Evolutionary conservation across 2,888 invertebrate genomes (phyloP).

Genomic region (Margaritifera margaritifera): DNA sequence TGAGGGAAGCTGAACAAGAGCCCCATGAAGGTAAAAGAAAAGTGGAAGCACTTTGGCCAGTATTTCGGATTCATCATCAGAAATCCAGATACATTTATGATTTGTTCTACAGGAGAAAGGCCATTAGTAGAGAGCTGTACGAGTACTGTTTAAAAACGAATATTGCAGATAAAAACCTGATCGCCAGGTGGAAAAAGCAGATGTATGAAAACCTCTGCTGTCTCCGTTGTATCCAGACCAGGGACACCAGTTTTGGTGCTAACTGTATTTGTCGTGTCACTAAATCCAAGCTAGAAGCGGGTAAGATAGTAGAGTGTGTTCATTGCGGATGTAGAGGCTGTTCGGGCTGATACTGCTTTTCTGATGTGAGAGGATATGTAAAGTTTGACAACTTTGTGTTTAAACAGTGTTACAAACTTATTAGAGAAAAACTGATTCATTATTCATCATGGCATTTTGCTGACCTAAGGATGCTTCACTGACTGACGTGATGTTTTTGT

Average conservation of each 20-base stretch:
- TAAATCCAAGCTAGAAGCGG: constrained; percentile 93
- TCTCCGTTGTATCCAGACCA: constrained; percentile 95
- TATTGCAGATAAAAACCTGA: constrained; percentile 95
- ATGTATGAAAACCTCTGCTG: constrained; percentile 99
- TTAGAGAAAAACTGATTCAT: too few relatives aligned
- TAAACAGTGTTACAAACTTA: too few relatives aligned
- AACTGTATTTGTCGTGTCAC: constrained; percentile 99
- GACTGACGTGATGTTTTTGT: too few relatives aligned
- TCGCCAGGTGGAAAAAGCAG: constrained; percentile 91
- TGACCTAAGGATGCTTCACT: too few relatives aligned
- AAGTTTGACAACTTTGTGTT: too few relatives aligned
- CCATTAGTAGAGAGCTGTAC: constrained; percentile 93
- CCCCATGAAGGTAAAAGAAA: constrained; percentile 99
- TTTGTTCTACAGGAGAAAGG: constrained; percentile 93
- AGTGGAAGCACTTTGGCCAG: constrained; percentile 98
- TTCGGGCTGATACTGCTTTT: constrained; percentile 81
- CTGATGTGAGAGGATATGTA: too few relatives aligned
- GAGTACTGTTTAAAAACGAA: constrained; percentile 96
- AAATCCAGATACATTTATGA: constrained; percentile 97
- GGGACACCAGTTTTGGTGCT: constrained; percentile 98
- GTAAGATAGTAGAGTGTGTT: constrained; percentile 79
- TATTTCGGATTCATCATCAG: constrained; percentile 98
- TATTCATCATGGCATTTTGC: too few relatives aligned
- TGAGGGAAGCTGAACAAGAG: constrained; percentile 90
- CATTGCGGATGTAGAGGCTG: constrained; percentile 99